phyloP scores from a whole-genome alignment of 2,888 invertebrate species.

The Pyrgus malvae region DNA sequence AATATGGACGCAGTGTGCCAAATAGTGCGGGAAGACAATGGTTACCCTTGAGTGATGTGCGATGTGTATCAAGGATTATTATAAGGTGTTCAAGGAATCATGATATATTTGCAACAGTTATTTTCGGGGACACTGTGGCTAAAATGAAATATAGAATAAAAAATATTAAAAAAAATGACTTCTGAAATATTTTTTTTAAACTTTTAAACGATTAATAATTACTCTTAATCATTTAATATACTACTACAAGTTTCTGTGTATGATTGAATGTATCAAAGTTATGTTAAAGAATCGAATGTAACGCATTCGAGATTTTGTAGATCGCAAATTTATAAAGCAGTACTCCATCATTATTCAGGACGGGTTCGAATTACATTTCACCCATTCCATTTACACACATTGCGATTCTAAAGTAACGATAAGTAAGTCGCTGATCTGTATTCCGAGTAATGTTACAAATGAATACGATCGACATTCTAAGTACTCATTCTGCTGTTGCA shows the following conservation, averaged over 20 bases:
- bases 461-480: constrained; percentile 42
- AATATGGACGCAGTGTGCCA: constrained; percentile 46
- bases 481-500: constrained; percentile 41
- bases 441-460: constrained; percentile 42
- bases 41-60: background rate
- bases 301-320: background rate
- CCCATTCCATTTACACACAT: constrained; percentile 42
- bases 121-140: too few species aligned
- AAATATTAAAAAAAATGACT: too few species aligned
- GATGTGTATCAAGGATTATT: constrained; percentile 2
- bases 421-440: constrained; percentile 48
- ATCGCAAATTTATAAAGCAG: constrained; percentile 36
- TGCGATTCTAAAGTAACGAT: constrained; percentile 36
- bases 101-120: too few species aligned
- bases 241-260: too few species aligned
- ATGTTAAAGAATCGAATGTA: background rate
- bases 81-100: background rate
- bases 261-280: background rate
- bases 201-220: too few species aligned
- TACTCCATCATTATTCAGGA: constrained; percentile 52
- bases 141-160: too few species aligned
- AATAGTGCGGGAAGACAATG: constrained; percentile 44
- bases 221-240: too few species aligned
- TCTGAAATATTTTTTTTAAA: too few species aligned
- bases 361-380: constrained; percentile 48